Evolutionary conservation across 2,888 invertebrate genomes (phyloP).

Genomic region (Platycheirus albimanus): DNA sequence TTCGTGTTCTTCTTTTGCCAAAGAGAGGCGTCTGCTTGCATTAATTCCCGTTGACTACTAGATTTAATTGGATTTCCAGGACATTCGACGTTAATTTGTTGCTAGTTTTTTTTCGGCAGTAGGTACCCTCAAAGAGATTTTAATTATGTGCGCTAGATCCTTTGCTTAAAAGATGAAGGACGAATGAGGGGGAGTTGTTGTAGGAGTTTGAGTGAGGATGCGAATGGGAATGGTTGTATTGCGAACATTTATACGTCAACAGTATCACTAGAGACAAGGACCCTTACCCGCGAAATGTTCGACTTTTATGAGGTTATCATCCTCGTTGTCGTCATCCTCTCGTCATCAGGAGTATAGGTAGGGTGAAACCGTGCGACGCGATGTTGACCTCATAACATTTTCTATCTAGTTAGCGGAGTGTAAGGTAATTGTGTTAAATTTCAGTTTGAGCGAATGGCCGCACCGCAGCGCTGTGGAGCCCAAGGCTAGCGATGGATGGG

Average conservation of each 20-base stretch:
- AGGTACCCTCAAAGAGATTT: constrained; percentile 55
- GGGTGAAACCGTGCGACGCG: constrained; percentile 49
- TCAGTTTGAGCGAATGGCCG: constrained; percentile 60
- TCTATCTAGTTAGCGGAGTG: constrained; percentile 62
- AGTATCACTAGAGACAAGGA: constrained; percentile 36
- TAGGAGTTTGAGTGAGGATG: no score
- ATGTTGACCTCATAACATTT: constrained; percentile 58
- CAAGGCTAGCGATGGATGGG: constrained; percentile 52
- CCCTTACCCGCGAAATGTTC: constrained; percentile 36
- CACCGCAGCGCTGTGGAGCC: constrained; percentile 16
- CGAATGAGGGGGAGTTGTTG: not conserved
- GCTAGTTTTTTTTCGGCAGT: constrained; percentile 35
- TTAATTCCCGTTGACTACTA: constrained; percentile 65
- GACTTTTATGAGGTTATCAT: constrained; percentile 63
- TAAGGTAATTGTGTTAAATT: constrained; percentile 69
- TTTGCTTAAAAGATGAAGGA: not conserved
- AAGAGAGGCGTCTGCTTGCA: constrained; percentile 41
- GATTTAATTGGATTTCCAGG: constrained; percentile 72
- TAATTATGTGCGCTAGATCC: constrained; percentile 65
- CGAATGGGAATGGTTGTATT: constrained; percentile 20
- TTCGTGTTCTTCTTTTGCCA: not conserved
- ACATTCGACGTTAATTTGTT: constrained; percentile 66
- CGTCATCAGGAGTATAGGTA: not conserved
- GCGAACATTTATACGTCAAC: constrained; percentile 36
- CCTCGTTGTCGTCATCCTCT: constrained; percentile 56